Base-by-base conservation (phyloP, 2,888 invertebrate species). In the Mayetiola destructor region DNA sequence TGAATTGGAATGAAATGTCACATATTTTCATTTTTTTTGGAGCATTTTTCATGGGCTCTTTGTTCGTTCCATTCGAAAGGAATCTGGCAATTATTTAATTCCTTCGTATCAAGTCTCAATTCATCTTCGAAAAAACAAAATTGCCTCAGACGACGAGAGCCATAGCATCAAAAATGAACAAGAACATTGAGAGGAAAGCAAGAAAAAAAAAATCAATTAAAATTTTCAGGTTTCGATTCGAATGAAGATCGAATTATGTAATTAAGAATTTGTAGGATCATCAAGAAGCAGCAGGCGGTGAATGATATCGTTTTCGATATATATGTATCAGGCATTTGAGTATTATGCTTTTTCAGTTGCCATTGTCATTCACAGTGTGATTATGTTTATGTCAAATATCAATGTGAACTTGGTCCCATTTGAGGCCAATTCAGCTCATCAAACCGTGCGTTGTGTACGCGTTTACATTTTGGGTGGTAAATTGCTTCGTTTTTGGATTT, bases 161-260 rank as follows among this genome's bases (percentile, higher is more conserved):
- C n/a, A n/a, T n/a, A n/a, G n/a, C n/a, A n/a, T n/a, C n/a, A n/a
- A n/a, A n/a, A n/a, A n/a, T n/a, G n/a, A n/a, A n/a, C 27, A 37
- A 48, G 48, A 23, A 48, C 48, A 27, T 27, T 27, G 16, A 48
- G 32, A 9, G 27, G n/a, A n/a, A n/a, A n/a, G n/a, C n/a, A n/a
- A n/a, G n/a, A n/a, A n/a, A n/a, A n/a, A n/a, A n/a, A n/a, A n/a
- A 27, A 48, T 48, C 48, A 48, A 48, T 48, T 48, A 48, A 48
- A 23, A 48, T 48, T 27, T 48, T 48, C 27, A n/a, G 14, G 9
- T 27, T 48, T 48, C 20, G n/a, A 1, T 27, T 27, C 8, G 16
- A 48, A 48, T 27, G 27, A 10, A 42, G 32, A 32, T 48, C 27
- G 27, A 48, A 48, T 48, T 27, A 48, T 48, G 48, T 48, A 48